Percentiles rank a stretch among this genome's conserved stretches.
Conservation (phyloP, 2,888 invertebrate species). For the Troides aeacus region DNA sequence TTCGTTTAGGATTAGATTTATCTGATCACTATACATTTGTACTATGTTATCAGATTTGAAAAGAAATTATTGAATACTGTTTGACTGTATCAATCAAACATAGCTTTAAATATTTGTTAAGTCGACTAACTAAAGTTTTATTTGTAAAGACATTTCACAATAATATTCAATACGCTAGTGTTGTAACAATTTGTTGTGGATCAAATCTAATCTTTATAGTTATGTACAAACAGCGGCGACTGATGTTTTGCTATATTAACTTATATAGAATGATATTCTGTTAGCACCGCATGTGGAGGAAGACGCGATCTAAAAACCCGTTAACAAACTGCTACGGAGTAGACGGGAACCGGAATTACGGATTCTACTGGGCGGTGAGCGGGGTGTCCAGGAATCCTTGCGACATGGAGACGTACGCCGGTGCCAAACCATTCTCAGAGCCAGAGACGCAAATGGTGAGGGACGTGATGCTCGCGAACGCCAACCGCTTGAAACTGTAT, state of each 20-base stretch:
- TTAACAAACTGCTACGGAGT: slow-evolving; percentile 77
- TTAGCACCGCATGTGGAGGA: slow-evolving; percentile 83
- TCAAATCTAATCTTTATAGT: neutral
- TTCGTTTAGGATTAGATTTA: no score
- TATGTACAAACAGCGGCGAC: neutral
- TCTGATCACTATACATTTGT: no score
- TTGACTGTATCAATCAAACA: no score
- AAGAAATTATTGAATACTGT: no score
- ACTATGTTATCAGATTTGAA: no score
- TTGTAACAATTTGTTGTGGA: no score
- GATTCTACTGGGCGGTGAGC: slow-evolving; percentile 82
- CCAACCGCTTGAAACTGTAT: slow-evolving; percentile 80
- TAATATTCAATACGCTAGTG: no score
- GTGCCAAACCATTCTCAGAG: slow-evolving; percentile 81
- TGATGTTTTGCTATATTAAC: neutral
- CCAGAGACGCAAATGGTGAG: slow-evolving; percentile 79
- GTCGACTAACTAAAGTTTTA: no score
- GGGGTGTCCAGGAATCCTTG: slow-evolving; percentile 83
- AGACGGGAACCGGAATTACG: slow-evolving; percentile 86
- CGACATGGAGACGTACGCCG: slow-evolving; percentile 79
- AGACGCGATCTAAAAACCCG: slow-evolving; percentile 73
- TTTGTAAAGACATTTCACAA: no score
- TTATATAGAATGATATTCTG: slow-evolving; percentile 2
- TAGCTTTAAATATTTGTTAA: no score
- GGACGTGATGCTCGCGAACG: slow-evolving; percentile 73